Percentiles rank a stretch among this genome's conserved stretches.
These are phyloP conservation scores for Micromussa lordhowensis DNA, from an alignment of 92 coral and sea anemone species.

Conservation along the genomic window DNA sequence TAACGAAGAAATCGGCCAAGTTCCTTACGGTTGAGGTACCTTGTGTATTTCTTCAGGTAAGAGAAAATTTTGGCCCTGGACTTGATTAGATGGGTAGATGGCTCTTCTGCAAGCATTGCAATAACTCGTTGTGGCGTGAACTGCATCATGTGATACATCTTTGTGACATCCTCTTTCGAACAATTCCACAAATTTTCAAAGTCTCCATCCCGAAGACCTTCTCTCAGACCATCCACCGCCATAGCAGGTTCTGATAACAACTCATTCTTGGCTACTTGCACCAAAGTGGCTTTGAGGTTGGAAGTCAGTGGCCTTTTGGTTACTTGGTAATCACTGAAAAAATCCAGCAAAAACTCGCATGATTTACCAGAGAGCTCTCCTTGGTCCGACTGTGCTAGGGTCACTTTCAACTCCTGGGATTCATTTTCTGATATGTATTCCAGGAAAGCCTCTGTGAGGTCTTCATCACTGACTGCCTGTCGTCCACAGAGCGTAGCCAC, in stretches of 20 bases:
- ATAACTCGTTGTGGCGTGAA: slow-evolving; percentile 22
- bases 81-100: slow-evolving; percentile 19
- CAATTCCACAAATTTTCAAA: slow-evolving; percentile 21
- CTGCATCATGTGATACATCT: slow-evolving; percentile 17
- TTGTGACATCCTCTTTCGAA: slow-evolving; percentile 19
- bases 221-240: slow-evolving; percentile 14
- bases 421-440: slow-evolving; percentile 15
- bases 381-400: slow-evolving; percentile 3
- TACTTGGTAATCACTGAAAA: too few relatives aligned
- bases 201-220: slow-evolving; percentile 18
- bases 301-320: slow-evolving; percentile 9
- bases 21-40: too few relatives aligned
- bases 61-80: neutral
- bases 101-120: neutral
- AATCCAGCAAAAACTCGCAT: slow-evolving; percentile 4
- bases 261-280: slow-evolving; percentile 40
- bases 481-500: too few relatives aligned
- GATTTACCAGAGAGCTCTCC: slow-evolving; percentile 1
- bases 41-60: too few relatives aligned
- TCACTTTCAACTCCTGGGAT: neutral
- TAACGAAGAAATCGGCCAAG: slow-evolving; percentile 20
- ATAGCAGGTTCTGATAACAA: slow-evolving; percentile 19
- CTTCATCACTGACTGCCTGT: neutral
- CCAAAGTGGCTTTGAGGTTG: slow-evolving; percentile 27
- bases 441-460: slow-evolving; percentile 9